A percentile compares a stretch with the other conserved stretches of the same genome.
These are phyloP conservation scores for Hylaea fasciaria DNA, from an alignment of 2,888 invertebrate genomes.

Conservation along the genomic window DNA sequence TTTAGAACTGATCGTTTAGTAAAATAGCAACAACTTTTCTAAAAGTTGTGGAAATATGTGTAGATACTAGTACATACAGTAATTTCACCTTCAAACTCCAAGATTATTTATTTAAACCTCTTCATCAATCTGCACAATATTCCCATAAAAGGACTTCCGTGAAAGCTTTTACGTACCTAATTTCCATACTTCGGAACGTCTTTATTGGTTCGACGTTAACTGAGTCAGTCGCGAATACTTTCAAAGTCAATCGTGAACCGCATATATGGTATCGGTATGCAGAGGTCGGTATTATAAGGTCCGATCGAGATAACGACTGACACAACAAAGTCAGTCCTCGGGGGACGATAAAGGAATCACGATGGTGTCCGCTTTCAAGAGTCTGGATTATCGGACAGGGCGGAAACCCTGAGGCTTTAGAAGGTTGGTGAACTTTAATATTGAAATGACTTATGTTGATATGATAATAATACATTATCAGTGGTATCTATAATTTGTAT, in stretches of 20 bases:
- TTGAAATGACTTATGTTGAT: neutral
- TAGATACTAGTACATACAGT: neutral
- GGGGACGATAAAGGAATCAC: slow-evolving; percentile 36
- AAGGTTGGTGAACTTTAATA: slow-evolving; percentile 36
- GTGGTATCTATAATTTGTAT: neutral
- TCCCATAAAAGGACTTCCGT: slow-evolving; percentile 4
- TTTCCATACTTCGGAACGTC: slow-evolving; percentile 20
- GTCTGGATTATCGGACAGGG: slow-evolving; percentile 12
- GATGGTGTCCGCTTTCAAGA: slow-evolving; percentile 33
- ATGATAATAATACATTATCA: neutral
- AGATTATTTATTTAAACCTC: slow-evolving; percentile 6
- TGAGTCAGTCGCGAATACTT: slow-evolving; percentile 13
- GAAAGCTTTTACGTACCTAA: slow-evolving; percentile 13
- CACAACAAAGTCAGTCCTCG: slow-evolving; percentile 14
- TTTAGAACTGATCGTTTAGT: neutral
- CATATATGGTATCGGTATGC: slow-evolving; percentile 19
- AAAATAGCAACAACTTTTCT: no score
- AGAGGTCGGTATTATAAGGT: slow-evolving; percentile 12
- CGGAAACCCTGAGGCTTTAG: slow-evolving; percentile 31
- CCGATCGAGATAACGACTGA: slow-evolving; percentile 1
- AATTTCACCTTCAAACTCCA: neutral
- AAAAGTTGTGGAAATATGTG: no score
- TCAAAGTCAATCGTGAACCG: slow-evolving; percentile 12
- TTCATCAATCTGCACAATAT: slow-evolving; percentile 14
- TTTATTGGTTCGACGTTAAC: slow-evolving; percentile 14